phyloP scores from a whole-genome alignment of 2,113 vertebrate species.

The Cygnus atratus region DNA sequence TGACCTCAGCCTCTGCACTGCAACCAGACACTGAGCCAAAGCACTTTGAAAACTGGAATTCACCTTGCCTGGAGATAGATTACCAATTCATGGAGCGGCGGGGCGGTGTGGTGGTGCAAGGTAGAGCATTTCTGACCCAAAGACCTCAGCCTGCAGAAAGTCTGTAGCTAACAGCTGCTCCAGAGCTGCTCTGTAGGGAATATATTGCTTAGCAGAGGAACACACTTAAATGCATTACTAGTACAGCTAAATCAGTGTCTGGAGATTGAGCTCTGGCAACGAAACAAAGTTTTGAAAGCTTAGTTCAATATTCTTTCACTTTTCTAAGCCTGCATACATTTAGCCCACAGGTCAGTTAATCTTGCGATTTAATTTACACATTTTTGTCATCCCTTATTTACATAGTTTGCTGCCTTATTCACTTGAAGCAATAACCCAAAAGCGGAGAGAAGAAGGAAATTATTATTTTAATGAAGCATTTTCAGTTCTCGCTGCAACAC shows the following conservation, averaged over 20 bases:
- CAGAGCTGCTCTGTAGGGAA: neutral
- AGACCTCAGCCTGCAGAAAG: neutral
- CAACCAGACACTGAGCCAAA: neutral
- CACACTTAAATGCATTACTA: neutral
- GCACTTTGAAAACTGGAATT: neutral
- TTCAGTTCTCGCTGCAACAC: neutral
- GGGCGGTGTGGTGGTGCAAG: neutral
- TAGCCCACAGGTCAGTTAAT: neutral
- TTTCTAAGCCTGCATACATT: neutral
- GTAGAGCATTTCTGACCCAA: neutral
- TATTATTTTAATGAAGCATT: neutral
- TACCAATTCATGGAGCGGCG: neutral
- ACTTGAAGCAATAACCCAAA: neutral
- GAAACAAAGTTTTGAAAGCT: neutral
- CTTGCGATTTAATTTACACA: neutral
- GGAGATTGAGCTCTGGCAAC: slow-evolving; percentile 14
- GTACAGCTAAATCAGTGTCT: neutral
- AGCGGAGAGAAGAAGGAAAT: neutral
- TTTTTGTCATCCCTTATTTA: neutral
- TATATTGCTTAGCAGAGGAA: neutral
- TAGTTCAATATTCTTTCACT: neutral
- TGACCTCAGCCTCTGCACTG: neutral
- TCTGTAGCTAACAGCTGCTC: slow-evolving; percentile 4
- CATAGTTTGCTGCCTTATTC: neutral
- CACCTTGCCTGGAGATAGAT: neutral